Conservation (phyloP, 2,113 vertebrate species). For the Ceyx cyanopectus region DNA sequence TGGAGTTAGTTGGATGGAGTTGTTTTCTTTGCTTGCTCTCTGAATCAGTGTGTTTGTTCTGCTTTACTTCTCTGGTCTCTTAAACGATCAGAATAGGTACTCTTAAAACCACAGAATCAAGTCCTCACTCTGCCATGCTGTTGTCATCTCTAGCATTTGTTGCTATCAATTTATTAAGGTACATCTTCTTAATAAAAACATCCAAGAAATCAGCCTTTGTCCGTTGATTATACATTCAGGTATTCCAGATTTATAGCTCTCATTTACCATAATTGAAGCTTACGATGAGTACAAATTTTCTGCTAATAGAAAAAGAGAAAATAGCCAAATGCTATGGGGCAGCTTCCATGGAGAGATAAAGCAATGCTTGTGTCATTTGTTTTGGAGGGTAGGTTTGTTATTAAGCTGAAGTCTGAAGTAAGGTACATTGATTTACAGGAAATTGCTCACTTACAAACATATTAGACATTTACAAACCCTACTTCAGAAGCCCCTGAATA, state of each 20-base stretch:
- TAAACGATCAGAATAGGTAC: slow-evolving; percentile 55
- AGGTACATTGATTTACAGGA: slow-evolving; percentile 85
- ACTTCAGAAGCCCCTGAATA: slow-evolving; percentile 54
- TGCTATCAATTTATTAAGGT: slow-evolving; percentile 64
- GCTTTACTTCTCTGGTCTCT: slow-evolving; percentile 43
- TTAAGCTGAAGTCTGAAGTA: slow-evolving; percentile 78
- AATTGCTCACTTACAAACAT: slow-evolving; percentile 76
- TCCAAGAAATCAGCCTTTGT: slow-evolving; percentile 56
- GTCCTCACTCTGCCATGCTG: slow-evolving; percentile 27
- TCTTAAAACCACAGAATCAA: slow-evolving; percentile 50
- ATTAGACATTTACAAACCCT: slow-evolving; percentile 73
- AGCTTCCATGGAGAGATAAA: slow-evolving; percentile 47
- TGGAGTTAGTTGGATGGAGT: not conserved
- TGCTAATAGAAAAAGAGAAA: slow-evolving; percentile 50
- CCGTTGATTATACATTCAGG: slow-evolving; percentile 49
- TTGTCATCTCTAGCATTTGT: slow-evolving; percentile 61
- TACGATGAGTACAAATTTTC: slow-evolving; percentile 63
- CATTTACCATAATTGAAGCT: slow-evolving; percentile 70
- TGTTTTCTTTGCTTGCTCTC: slow-evolving; percentile 24
- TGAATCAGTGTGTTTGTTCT: not conserved
- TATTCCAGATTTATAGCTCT: slow-evolving; percentile 31
- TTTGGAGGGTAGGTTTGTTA: slow-evolving; percentile 71
- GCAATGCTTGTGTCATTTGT: slow-evolving; percentile 70
- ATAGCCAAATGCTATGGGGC: slow-evolving; percentile 35
- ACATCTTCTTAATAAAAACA: slow-evolving; percentile 60